Evolutionary conservation across 2,888 invertebrate genomes (phyloP), one percentile per base, ranked within the genome.

Genomic region (Pterostichus madidus): DNA sequence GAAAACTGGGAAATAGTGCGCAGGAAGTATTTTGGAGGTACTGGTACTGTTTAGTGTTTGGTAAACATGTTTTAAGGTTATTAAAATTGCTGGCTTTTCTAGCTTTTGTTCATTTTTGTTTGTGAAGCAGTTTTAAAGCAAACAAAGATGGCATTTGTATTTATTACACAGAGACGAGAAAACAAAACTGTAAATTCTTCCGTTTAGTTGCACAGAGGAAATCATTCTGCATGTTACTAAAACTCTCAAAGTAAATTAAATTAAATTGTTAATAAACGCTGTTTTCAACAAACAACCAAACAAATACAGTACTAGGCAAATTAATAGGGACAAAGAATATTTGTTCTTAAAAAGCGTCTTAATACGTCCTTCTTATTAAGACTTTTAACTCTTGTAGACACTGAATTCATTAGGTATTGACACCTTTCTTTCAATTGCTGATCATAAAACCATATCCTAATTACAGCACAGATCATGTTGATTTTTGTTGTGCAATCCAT

Each of bases 11-110:
- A 71, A 71, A 71, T 64, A 71, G 24, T 15, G 17, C 68, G 7
- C 35, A 44, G 68, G 68, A 71, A 46, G 68, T 71, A 44, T 71
- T 71, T 71, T 13, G 68, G 68, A 71, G 17, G 44, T 71, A 71
- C 15, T 71, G 39, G 13, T 17, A 71, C 44, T 71, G 68, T 71
- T 71, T 44, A 71, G 68, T 71, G 68, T 71, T 71, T 71, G 68
- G 68, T 44, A 44, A 71, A 71, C 68, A 71, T 71, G 68, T 71
- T 71, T 71, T 71, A 71, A 71, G 68, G 68, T 71, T 71, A 71
- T 71, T 71, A 71, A 71, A 71, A 71, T 44, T 71, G 68, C 68
- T 71, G 68, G 68, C 68, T 71, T 46, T 71, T 44, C 68, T 71
- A 71, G 68, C 68, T 71, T n/a, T 71, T 71, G 44, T 71, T 39